Base-by-base conservation (phyloP, 2,888 invertebrate genomes). In the Hydraecia micacea region DNA sequence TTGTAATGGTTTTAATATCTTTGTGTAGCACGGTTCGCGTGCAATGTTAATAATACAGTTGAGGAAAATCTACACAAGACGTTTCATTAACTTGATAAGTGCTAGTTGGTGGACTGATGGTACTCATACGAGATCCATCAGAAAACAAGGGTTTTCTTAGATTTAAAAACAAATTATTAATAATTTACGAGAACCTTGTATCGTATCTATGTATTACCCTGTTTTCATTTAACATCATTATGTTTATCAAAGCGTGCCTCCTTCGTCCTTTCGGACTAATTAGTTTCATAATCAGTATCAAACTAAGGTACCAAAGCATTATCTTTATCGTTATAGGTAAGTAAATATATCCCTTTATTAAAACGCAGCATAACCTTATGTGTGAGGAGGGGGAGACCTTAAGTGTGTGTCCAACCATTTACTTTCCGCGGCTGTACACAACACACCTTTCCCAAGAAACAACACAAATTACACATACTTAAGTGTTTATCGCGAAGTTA, bases 311-410 rank as follows among this genome's bases (percentile, higher is more conserved):
- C 11, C 6, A 68, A 69, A 69, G 32, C 15, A 52, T 58, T n/a
- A 79, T 68, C 25, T 74, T 62, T 36, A 67, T 46, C 28, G 39
- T 39, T 49, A 28, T 32, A 58, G 49, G 39, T 28, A 28, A 5
- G 4, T n/a, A n/a, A n/a, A n/a, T n/a, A n/a, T n/a, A n/a, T 46
- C 15, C 32, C 3, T 76, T 55, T n/a, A n/a, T 63, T 39, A 28
- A 1, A 18, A 55, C 18, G 8, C 25, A 58, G 58, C 39, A 73
- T 58, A 49, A 32, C 18, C 15, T n/a, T 39, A 15, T 63, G 21
- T 58, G 32, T 62, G 63, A 83, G 67, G 84, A 83, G 79, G 86
- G 60, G 86, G 84, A 79, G 87, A 86, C 87, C 84, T 73, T 67
- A 15, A 55, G 42, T n/a, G 15, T 8, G 58, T 67, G 25, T 60